Base-by-base conservation (phyloP, 2,113 vertebrate species). In the Otis tarda region DNA sequence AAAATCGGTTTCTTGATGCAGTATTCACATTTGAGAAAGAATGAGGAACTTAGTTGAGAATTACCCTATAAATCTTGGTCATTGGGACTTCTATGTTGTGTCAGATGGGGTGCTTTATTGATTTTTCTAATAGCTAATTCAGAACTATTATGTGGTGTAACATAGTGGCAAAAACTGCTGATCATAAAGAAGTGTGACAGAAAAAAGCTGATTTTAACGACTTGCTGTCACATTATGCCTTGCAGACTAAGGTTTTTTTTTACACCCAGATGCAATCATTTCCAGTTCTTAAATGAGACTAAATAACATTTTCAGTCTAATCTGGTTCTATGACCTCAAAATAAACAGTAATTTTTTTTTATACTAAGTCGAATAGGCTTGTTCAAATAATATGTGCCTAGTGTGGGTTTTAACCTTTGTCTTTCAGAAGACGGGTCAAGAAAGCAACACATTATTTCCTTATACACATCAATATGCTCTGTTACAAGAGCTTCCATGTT, bases 141-240 rank as follows among this genome's bases (percentile, higher is more conserved):
- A 82, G 71, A 92, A 80, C 53, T 88, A 61, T 63, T 67, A 37
- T 37, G 33, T 49, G 16, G 17, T 70, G 16, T 21, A 84, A 85
- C 73, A 89, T 39, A 27, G 27, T 37, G 55, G 35, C 21, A 68
- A 93, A 95, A 90, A 21, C 7, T 93, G 24, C 61, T 77, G 31
- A 75, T 73, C 27, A 47, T 56, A n/a, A 94, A 94, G 61, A 73
- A 71, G 24, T 52, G 31, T 77, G 63, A 49, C 33, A 82, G 83
- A 61, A 83, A 88, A 89, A 91, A 83, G 18, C 15, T 77, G 39
- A 90, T 95, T 94, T 95, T 90, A 94, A 68, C 86, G 73, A 77
- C 63, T 82, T 3, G 2, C 10, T 81, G 30, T 17, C 31, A 77
- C 6, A 22, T 64, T 80, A 25, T 61, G 28, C 22, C 43, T 91